A percentile compares a stretch with the other conserved stretches of the same genome.
These are phyloP conservation scores for Rhingia rostrata DNA, from an alignment of 2,888 invertebrate genomes.

Conservation along the genomic window DNA sequence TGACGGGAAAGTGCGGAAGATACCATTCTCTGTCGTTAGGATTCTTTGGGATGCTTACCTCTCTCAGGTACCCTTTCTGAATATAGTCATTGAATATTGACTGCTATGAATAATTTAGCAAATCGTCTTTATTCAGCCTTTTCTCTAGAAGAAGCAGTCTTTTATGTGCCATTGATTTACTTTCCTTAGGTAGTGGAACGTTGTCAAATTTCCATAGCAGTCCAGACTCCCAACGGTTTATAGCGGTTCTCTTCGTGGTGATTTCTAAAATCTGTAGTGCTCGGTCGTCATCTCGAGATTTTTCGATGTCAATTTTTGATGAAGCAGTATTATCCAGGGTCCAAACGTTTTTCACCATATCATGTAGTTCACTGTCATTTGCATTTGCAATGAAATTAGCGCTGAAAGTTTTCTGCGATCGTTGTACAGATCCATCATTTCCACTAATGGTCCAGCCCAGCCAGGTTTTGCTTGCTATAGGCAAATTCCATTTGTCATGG, in stretches of 20 bases:
- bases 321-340: neutral
- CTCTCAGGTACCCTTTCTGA: constrained; percentile 1
- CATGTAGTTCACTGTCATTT: constrained; percentile 1
- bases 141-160: neutral
- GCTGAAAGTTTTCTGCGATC: neutral
- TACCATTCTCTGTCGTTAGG: neutral
- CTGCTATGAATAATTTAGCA: neutral
- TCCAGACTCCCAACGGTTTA: constrained; percentile 8
- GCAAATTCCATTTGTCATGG: neutral
- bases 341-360: constrained; percentile 18
- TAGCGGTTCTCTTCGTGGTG: neutral
- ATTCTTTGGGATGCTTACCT: neutral
- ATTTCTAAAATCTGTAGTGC: constrained; percentile 12
- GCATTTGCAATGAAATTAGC: neutral
- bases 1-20: constrained; percentile 2
- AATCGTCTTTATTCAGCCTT: neutral
- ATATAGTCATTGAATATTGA: constrained; percentile 3
- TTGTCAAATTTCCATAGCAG: neutral
- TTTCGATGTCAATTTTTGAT: neutral
- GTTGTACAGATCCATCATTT: constrained; percentile 9
- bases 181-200: neutral
- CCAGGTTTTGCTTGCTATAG: constrained; percentile 30
- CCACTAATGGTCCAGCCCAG: constrained; percentile 22
- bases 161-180: constrained; percentile 8
- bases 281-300: constrained; percentile 5